A percentile compares a stretch with the other conserved stretches of the same genome.
These are phyloP conservation scores for Ophion costatus DNA, from an alignment of 2,888 invertebrate genomes.

Conservation along the genomic window DNA sequence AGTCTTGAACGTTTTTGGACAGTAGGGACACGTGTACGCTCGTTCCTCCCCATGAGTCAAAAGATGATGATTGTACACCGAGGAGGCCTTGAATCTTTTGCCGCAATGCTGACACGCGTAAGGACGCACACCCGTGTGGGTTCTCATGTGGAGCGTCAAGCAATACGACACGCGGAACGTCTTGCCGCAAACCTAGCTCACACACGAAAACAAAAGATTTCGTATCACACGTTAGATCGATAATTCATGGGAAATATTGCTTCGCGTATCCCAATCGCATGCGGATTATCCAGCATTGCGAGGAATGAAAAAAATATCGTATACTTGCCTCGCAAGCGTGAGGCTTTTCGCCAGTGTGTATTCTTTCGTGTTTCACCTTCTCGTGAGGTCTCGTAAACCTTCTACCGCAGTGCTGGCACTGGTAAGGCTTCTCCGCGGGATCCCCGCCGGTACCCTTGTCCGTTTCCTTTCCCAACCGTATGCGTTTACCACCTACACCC, in stretches of 20 bases:
- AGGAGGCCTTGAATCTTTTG: conserved; percentile 91
- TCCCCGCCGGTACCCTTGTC: conserved; percentile 34
- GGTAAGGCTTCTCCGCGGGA: conserved; percentile 85
- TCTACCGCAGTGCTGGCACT: conserved; percentile 89
- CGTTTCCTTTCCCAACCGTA: not conserved
- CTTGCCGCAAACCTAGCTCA: conserved; percentile 88
- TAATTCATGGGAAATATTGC: not conserved
- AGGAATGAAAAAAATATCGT: not conserved
- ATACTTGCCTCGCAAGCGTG: conserved; percentile 87
- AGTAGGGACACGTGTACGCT: conserved; percentile 90
- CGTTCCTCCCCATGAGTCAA: conserved; percentile 91
- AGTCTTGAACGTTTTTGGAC: conserved; percentile 92
- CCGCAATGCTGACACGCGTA: conserved; percentile 90
- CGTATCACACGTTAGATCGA: not conserved
- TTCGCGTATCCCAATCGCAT: too few relatives aligned
- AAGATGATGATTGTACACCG: conserved; percentile 91
- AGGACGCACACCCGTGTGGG: conserved; percentile 91
- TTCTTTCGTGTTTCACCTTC: conserved; percentile 93
- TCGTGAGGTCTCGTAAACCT: conserved; percentile 91
- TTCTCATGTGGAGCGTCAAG: conserved; percentile 91
- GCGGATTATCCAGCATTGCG: not conserved
- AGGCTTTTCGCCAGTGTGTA: conserved; percentile 93
- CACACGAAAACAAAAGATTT: not conserved
- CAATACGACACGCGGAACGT: conserved; percentile 92
- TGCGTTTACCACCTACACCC: not conserved